Base-by-base conservation (phyloP, 2,888 invertebrate species). In the Colostygia pectinataria region DNA sequence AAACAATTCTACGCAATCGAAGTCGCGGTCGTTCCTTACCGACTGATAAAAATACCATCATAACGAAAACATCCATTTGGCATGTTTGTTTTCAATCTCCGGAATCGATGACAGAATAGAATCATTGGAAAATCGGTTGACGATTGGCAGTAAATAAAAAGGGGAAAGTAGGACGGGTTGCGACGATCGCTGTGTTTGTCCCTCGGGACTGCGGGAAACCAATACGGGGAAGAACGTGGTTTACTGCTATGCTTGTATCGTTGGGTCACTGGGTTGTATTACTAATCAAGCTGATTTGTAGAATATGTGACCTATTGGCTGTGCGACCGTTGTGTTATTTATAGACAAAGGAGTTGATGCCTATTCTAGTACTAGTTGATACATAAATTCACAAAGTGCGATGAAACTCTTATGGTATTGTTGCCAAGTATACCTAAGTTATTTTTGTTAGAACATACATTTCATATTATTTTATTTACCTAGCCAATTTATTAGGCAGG, bases 101-200 rank as follows among this genome's bases (percentile, higher is more conserved):
- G 53, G 57, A 67, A 65, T 69, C 63, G 68, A 64, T 66, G 60
- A 49, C 49, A 29, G 34, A 34, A 31, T 41, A 59, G 55, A 55
- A 51, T 54, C 52, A 66, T 65, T 55, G 64, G 58, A 55, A 70
- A 67, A 71, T 71, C 65, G 64, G 61, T 51, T 57, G 63, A 55
- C 57, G 64, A 66, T 63, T 61, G 59, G 57, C 61, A 62, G 63
- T 68, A 63, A 69, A 71, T 75, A 74, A 80, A 79, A 77, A 71
- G 67, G 73, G 71, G 37, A 45, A 73, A 68, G 63, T 66, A 64
- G 73, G 78, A 76, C 70, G 57, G 71, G 70, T 32, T 27, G 71
- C 70, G 70, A 68, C 67, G 60, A 57, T 63, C 63, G 65, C 68
- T 65, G 69, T 69, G 74, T 66, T 66, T 60, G 58, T 57, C 73